phyloP scores from a whole-genome alignment of 2,113 vertebrate genomes.

The Grallaria varia region DNA sequence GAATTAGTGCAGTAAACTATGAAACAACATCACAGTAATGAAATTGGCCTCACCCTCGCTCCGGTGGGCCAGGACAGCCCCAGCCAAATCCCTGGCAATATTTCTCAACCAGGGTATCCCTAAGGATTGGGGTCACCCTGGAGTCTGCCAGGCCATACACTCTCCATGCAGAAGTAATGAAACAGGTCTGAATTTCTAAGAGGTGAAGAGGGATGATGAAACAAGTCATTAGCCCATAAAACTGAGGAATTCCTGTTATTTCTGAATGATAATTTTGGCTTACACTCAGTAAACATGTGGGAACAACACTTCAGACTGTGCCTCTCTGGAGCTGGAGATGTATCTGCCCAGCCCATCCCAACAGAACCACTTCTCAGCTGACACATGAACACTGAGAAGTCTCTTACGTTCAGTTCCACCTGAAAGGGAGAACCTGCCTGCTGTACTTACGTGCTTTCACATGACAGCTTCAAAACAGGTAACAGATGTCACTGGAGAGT shows the following conservation, averaged over 20 bases:
- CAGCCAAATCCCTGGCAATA: not conserved
- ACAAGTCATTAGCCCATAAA: not conserved
- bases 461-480: not conserved
- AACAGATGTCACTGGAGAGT: not conserved
- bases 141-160: not conserved
- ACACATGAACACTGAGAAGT: not conserved
- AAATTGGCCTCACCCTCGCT: not conserved
- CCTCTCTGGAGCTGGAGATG: not conserved
- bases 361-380: not conserved
- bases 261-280: not conserved
- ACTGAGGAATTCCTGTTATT: not conserved
- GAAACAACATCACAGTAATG: not conserved
- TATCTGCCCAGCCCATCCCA: not conserved
- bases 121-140: not conserved
- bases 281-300: rapidly evolving
- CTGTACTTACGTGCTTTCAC: not conserved
- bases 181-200: not conserved
- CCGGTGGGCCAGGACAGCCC: not conserved
- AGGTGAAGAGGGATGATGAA: not conserved
- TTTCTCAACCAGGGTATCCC: not conserved
- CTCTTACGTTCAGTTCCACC: conserved; percentile 17
- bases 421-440: conserved; percentile 6
- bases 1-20: not conserved
- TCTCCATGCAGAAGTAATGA: not conserved
- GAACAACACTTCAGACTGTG: not conserved